These are phyloP conservation scores for Smithornis capensis DNA, from an alignment of 2,113 vertebrate genomes.

Conservation along the genomic window DNA sequence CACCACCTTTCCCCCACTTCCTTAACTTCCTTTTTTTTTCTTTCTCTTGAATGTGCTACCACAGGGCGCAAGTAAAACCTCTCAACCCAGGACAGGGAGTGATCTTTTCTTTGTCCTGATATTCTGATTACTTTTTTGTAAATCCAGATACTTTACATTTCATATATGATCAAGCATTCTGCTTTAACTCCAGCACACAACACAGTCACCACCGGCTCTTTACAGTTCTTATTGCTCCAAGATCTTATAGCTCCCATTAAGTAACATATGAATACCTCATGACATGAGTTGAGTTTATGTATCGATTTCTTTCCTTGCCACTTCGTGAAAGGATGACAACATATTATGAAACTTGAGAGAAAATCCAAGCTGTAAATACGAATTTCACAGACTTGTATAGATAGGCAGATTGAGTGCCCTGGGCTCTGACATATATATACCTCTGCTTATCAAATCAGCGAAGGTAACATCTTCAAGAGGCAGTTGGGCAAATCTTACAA, in stretches of 20 bases:
- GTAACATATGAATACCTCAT: accelerated
- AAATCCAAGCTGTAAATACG: background rate
- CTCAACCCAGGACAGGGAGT: no score
- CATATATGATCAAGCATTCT: background rate
- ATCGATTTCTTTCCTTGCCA: background rate
- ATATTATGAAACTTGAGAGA: background rate
- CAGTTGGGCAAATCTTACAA: background rate
- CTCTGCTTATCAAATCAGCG: background rate
- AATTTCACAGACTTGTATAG: background rate
- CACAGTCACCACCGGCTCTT: background rate
- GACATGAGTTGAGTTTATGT: accelerated
- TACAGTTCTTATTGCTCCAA: background rate
- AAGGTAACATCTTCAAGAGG: background rate
- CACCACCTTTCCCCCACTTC: no score
- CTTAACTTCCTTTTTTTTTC: no score
- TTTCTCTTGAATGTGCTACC: no score
- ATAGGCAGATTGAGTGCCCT: background rate
- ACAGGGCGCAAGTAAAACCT: no score
- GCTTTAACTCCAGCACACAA: background rate
- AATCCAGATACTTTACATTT: background rate
- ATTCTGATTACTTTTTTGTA: background rate
- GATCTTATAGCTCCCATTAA: background rate
- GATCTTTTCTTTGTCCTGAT: background rate
- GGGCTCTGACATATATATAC: background rate
- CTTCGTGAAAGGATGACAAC: background rate